Evolutionary conservation across 2,888 invertebrate species (phyloP).

Genomic region (Fragum sueziense): DNA sequence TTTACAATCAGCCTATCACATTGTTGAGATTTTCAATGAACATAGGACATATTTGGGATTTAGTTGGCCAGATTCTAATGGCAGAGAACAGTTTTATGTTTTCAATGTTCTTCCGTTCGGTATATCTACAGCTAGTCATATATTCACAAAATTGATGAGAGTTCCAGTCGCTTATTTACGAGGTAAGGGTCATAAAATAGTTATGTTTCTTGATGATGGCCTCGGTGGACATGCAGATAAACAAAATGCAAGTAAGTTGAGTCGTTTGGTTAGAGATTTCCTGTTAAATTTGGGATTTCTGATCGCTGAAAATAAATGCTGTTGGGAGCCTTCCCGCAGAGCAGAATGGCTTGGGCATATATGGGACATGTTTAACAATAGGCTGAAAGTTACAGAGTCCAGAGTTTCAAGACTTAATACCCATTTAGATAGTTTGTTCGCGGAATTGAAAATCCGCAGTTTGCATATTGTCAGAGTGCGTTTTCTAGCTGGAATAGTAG

Average conservation of each 20-base stretch:
- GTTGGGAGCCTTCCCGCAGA: not conserved
- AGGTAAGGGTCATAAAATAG: conserved; percentile 9
- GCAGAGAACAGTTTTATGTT: not conserved
- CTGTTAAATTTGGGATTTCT: conserved; percentile 16
- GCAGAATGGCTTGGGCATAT: conserved; percentile 17
- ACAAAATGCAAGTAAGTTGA: not conserved
- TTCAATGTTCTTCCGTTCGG: conserved; percentile 36
- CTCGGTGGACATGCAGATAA: conserved; percentile 9
- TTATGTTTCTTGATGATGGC: conserved; percentile 39
- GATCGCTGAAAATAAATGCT: conserved; percentile 23
- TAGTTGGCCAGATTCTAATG: conserved; percentile 5
- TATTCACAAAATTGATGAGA: conserved; percentile 34
- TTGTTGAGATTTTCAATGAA: conserved; percentile 26
- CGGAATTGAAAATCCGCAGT: not conserved
- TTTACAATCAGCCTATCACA: conserved; percentile 46
- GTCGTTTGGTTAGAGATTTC: not conserved
- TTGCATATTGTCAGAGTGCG: conserved; percentile 1
- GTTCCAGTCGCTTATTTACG: conserved; percentile 6
- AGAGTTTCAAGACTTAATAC: not conserved
- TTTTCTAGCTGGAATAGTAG: conserved; percentile 2
- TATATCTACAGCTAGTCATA: conserved; percentile 35
- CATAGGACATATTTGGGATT: conserved; percentile 24
- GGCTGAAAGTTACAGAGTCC: not conserved
- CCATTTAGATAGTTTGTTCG: not conserved
- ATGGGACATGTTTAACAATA: conserved; percentile 12